Evolutionary conservation across 2,888 invertebrate genomes (phyloP).

Genomic region (Drepanosiphum platanoidis): DNA sequence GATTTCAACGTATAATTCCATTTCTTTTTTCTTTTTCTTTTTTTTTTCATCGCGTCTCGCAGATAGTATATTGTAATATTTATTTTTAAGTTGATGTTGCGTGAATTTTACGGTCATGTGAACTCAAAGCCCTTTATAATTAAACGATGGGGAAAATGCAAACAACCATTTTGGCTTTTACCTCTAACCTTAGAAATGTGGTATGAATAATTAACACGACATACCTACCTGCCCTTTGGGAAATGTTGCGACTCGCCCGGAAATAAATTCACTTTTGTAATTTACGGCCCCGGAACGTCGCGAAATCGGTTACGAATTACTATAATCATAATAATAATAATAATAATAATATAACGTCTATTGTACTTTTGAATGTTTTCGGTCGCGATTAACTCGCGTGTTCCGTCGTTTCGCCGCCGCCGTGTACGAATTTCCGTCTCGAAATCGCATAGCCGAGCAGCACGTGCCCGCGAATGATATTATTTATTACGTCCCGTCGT

Average conservation of each 20-base stretch:
- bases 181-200: constrained; percentile 1
- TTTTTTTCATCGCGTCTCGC: too few relatives aligned
- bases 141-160: constrained; percentile 19
- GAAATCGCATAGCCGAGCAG: too few relatives aligned
- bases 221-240: background rate
- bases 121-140: constrained; percentile 17
- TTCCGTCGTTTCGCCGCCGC: background rate
- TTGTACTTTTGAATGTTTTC: background rate
- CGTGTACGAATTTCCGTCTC: too few relatives aligned
- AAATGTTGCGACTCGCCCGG: background rate
- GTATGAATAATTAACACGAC: constrained; percentile 37
- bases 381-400: background rate
- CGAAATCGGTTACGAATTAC: background rate
- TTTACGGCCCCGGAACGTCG: background rate
- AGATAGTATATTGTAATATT: background rate
- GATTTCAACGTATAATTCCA: too few relatives aligned
- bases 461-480: too few relatives aligned
- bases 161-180: constrained; percentile 37
- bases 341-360: background rate
- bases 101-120: background rate
- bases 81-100: background rate
- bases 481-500: too few relatives aligned
- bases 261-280: background rate
- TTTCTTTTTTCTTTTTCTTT: too few relatives aligned
- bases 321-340: too few relatives aligned